Conservation (phyloP, 2,113 vertebrate species). For the Anolis carolinensis region DNA sequence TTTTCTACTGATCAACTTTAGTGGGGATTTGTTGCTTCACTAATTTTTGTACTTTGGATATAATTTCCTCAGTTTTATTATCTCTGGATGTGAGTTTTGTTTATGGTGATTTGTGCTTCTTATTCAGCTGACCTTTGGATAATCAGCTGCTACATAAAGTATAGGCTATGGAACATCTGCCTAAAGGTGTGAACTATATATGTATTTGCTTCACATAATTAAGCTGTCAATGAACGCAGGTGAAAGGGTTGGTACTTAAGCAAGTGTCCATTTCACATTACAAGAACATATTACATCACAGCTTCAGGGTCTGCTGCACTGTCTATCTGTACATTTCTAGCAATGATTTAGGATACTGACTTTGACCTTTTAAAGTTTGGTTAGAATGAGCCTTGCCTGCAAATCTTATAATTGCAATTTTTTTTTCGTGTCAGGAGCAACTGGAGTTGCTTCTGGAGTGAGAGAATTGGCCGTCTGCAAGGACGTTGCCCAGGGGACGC, state of each 20-base stretch:
- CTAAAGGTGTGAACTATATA: not conserved
- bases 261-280: not conserved
- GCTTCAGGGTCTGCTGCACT: not conserved
- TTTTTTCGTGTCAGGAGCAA: too few relatives aligned
- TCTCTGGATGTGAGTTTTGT: not conserved
- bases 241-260: not conserved
- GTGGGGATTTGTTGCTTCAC: not conserved
- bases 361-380: conserved; percentile 1
- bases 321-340: not conserved
- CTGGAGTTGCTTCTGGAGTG: too few relatives aligned
- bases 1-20: not conserved
- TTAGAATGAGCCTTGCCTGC: not conserved
- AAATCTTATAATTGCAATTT: not conserved
- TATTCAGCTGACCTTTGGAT: conserved; percentile 1
- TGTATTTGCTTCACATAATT: not conserved
- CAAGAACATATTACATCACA: conserved; percentile 9
- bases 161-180: not conserved
- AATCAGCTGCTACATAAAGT: not conserved
- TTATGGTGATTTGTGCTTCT: not conserved
- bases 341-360: not conserved
- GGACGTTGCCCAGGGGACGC: too few relatives aligned
- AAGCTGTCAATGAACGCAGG: conserved; percentile 1
- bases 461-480: too few relatives aligned
- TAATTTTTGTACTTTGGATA: not conserved
- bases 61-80: not conserved